A percentile compares a stretch with the other conserved stretches of the same genome.
phyloP scores from a whole-genome alignment of 2,797 vertebrate genomes.

The Lagorchestes hirsutus region DNA sequence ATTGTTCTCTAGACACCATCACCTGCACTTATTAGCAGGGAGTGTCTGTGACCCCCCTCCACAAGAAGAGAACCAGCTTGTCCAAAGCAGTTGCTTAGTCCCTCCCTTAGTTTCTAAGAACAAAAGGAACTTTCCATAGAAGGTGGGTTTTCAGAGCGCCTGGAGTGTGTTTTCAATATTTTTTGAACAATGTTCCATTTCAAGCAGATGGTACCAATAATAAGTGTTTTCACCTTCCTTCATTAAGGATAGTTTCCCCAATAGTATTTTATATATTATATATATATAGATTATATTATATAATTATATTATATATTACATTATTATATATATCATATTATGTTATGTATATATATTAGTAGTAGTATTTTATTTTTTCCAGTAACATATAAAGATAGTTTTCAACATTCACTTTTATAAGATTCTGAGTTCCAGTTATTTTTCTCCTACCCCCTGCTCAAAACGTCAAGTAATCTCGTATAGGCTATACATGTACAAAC shows the following conservation, averaged over 20 bases:
- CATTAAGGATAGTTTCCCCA: neutral
- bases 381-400: too few relatives aligned
- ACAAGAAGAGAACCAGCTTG: constrained; percentile 49
- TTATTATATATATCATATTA: too few relatives aligned
- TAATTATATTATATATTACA: too few relatives aligned
- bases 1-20: neutral
- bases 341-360: too few relatives aligned
- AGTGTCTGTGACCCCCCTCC: neutral
- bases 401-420: too few relatives aligned
- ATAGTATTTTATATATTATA: too few relatives aligned
- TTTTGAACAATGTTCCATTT: neutral
- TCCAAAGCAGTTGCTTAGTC: neutral
- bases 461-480: too few relatives aligned
- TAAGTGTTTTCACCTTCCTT: neutral
- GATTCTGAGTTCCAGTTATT: too few relatives aligned
- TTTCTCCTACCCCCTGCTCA: too few relatives aligned
- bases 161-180: neutral
- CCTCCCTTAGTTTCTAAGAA: constrained; percentile 23
- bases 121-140: constrained; percentile 1
- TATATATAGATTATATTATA: too few relatives aligned
- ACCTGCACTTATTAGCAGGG: neutral
- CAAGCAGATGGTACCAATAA: neutral
- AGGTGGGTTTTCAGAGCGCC: neutral
- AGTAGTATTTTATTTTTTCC: too few relatives aligned
- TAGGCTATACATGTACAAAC: too few relatives aligned